A percentile compares a stretch with the other conserved stretches of the same genome.
Evolutionary conservation across 2,113 vertebrate genomes (phyloP).

Genomic region (Cavia porcellus): DNA sequence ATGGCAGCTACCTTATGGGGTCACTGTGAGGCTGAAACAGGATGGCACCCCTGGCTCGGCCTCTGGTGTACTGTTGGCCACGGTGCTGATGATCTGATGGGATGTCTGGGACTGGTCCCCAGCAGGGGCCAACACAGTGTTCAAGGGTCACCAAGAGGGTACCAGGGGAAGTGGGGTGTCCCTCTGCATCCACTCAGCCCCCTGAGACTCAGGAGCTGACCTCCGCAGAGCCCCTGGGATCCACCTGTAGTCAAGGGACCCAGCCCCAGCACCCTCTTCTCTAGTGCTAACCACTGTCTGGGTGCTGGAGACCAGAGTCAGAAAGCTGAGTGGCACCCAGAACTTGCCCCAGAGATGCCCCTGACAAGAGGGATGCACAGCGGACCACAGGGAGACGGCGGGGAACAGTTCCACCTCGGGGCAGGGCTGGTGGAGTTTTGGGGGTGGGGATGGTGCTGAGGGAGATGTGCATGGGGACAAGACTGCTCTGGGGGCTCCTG

Average conservation of each 20-base stretch:
- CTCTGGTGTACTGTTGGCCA: fast-evolving
- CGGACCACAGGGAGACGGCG: neutral
- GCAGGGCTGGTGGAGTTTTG: neutral
- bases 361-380: too few species aligned
- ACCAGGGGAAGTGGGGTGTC: neutral
- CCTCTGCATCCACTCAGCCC: neutral
- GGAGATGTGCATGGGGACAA: neutral
- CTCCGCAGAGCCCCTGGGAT: neutral
- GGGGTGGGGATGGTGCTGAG: neutral
- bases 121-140: too few species aligned
- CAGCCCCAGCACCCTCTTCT: neutral
- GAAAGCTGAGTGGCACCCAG: neutral
- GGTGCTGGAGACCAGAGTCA: neutral
- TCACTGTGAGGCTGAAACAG: neutral
- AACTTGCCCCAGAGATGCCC: neutral
- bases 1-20: neutral
- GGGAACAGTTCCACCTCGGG: neutral
- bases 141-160: neutral
- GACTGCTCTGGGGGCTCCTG: neutral
- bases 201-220: neutral
- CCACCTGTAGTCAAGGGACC: neutral
- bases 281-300: neutral
- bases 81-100: neutral
- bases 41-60: neutral
- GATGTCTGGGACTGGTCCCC: neutral